Percentiles rank a stretch among this genome's conserved stretches.
Conservation (phyloP, 92 coral and sea anemone genomes). For the Umimayanthus kanabou region DNA sequence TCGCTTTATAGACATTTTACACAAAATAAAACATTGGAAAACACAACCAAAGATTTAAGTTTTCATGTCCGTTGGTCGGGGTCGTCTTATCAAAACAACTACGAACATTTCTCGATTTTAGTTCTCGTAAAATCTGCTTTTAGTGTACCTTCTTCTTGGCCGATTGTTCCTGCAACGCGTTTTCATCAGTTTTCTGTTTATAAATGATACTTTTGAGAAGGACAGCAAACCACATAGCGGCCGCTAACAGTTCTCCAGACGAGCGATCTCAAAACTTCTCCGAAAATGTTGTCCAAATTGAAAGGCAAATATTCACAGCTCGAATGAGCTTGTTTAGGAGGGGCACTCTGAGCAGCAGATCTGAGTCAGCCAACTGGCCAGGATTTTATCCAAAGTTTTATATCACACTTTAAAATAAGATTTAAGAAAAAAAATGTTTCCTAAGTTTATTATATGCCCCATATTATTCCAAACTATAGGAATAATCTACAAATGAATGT, state of each 20-base stretch:
- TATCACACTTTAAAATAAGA: too few relatives aligned
- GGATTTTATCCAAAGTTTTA: background rate
- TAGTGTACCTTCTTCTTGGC: constrained; percentile 65
- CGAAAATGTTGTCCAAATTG: constrained; percentile 29
- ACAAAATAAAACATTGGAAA: background rate
- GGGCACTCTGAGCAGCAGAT: constrained; percentile 1
- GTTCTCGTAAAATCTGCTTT: background rate
- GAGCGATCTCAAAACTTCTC: background rate
- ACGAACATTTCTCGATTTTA: constrained; percentile 16
- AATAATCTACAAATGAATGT: background rate
- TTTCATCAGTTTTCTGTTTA: constrained; percentile 75
- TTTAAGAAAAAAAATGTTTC: too few relatives aligned
- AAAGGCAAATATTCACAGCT: constrained; percentile 48
- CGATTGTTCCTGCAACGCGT: constrained; percentile 83
- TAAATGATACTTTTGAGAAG: background rate
- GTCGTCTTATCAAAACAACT: constrained; percentile 30
- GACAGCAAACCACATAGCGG: constrained; percentile 38
- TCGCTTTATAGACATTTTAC: background rate
- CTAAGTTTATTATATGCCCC: background rate
- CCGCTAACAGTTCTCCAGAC: constrained; percentile 15
- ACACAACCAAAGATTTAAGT: constrained; percentile 1
- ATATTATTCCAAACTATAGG: background rate
- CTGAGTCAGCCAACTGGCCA: background rate
- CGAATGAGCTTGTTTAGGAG: constrained; percentile 19
- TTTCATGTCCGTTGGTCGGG: constrained; percentile 24